Conservation (phyloP, 2,113 vertebrate genomes). For the Colaptes auratus region DNA sequence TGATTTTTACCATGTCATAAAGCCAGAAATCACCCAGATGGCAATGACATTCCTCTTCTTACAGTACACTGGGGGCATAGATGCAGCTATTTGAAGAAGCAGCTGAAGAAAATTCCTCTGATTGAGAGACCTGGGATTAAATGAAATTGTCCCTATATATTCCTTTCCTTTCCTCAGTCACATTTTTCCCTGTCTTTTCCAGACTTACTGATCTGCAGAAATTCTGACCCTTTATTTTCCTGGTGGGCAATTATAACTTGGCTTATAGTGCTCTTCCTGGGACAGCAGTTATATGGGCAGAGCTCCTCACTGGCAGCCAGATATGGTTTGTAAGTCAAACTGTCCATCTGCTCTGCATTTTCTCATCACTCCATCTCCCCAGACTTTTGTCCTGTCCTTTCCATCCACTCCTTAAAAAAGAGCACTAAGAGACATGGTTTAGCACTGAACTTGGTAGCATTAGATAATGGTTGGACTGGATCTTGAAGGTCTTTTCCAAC, state of each 20-base stretch:
- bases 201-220: constrained; percentile 1
- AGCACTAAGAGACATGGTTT: too few relatives aligned
- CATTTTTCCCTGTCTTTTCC: not conserved
- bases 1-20: constrained; percentile 67
- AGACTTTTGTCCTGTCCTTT: not conserved
- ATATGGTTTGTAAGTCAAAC: not conserved
- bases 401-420: not conserved
- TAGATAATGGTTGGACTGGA: too few relatives aligned
- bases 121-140: constrained; percentile 57
- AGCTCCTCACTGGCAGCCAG: not conserved
- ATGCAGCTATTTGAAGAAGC: not conserved
- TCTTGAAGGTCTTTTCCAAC: too few relatives aligned
- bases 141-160: not conserved
- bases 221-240: not conserved
- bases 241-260: not conserved
- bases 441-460: too few relatives aligned
- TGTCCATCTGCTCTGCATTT: not conserved
- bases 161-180: not conserved
- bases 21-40: constrained; percentile 53
- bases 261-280: not conserved
- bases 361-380: not conserved
- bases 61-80: constrained; percentile 30
- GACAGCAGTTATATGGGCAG: not conserved
- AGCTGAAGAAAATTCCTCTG: constrained; percentile 1
- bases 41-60: constrained; percentile 30